These are phyloP conservation scores for Phylloscopus trochiloides DNA, from an alignment of 2,113 vertebrate genomes.

Conservation along the genomic window DNA sequence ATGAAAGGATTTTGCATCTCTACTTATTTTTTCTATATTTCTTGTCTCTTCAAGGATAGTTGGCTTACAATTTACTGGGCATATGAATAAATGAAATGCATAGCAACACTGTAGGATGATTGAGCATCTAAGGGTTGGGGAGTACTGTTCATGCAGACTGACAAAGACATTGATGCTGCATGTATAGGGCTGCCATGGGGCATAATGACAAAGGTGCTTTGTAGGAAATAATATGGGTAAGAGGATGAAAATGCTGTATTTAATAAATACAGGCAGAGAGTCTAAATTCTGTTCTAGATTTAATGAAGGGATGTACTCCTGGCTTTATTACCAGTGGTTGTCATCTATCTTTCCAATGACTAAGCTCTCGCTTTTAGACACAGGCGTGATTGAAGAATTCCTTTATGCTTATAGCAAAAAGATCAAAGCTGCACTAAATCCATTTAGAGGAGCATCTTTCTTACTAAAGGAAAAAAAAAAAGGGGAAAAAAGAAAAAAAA, in stretches of 20 bases:
- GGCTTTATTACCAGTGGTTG: background rate
- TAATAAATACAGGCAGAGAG: background rate
- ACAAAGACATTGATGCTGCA: background rate
- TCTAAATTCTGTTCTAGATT: background rate
- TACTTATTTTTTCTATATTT: background rate
- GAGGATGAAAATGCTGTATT: background rate
- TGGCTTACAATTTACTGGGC: background rate
- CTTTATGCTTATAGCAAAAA: background rate
- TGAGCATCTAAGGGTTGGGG: background rate
- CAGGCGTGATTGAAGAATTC: accelerated
- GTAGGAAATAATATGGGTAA: background rate
- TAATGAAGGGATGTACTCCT: background rate
- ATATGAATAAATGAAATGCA: background rate
- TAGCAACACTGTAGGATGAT: background rate
- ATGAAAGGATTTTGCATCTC: background rate
- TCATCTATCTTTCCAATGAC: background rate
- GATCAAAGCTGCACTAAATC: background rate
- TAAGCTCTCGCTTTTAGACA: background rate
- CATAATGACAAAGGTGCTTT: background rate
- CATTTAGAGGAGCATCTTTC: background rate
- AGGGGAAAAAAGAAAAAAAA: no score
- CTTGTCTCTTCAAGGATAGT: background rate
- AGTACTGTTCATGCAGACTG: background rate
- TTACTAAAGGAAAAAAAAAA: background rate
- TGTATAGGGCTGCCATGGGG: background rate